Conservation (phyloP, 1,140 invertebrate species). For the Drosophila paulistorum region DNA sequence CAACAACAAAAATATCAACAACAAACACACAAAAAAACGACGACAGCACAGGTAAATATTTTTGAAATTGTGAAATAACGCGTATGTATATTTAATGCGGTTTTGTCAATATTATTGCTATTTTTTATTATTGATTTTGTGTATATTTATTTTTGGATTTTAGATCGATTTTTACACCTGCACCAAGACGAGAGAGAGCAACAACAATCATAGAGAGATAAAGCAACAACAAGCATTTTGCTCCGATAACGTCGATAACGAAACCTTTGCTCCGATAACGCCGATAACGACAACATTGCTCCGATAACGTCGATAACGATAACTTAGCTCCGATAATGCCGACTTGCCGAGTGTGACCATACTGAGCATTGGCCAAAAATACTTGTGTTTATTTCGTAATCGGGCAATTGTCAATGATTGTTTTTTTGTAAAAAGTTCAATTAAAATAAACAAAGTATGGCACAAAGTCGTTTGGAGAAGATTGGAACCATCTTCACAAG, state of each 20-base stretch:
- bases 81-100: neutral
- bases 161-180: conserved; percentile 57
- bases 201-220: conserved; percentile 40
- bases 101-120: conserved; percentile 1
- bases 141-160: conserved; percentile 13
- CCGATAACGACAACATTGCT: too few species aligned
- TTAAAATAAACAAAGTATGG: conserved; percentile 83
- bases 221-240: too few species aligned
- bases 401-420: neutral
- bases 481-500: conserved; percentile 89
- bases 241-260: too few species aligned
- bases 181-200: conserved; percentile 31
- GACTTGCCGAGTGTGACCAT: neutral
- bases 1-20: conserved; percentile 51
- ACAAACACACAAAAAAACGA: conserved; percentile 12
- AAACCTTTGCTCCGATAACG: too few species aligned
- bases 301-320: too few species aligned
- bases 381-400: conserved; percentile 56
- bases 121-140: conserved; percentile 27
- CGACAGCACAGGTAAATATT: conserved; percentile 13
- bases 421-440: conserved; percentile 6
- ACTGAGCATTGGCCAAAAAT: neutral
- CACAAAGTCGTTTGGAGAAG: conserved; percentile 88
- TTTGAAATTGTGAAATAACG: neutral
- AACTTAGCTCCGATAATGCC: too few species aligned